A percentile compares a stretch with the other conserved stretches of the same genome.
These are phyloP conservation scores for Phalacrocorax pelagicus DNA, from an alignment of 2,113 vertebrate species.

Conservation along the genomic window DNA sequence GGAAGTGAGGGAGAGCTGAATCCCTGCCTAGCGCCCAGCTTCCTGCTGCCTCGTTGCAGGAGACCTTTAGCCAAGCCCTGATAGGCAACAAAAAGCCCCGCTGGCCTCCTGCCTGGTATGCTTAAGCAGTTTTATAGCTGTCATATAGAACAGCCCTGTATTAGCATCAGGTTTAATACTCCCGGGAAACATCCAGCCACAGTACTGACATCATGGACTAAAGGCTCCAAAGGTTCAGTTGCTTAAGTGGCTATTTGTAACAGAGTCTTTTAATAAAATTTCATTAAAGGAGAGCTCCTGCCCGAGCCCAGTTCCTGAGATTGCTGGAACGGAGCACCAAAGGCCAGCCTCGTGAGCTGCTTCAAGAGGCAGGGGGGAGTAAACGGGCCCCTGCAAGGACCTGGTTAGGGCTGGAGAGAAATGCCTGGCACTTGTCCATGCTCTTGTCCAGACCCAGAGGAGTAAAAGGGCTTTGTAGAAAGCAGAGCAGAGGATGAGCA, in stretches of 20 bases:
- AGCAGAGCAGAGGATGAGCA: not conserved
- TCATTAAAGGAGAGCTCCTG: conserved; percentile 53
- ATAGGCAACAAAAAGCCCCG: conserved; percentile 25
- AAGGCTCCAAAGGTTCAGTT: conserved; percentile 53
- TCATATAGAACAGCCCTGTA: conserved; percentile 50
- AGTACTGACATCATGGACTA: conserved; percentile 52
- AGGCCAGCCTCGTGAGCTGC: not conserved
- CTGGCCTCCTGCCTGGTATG: conserved; percentile 41
- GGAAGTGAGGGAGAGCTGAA: not conserved
- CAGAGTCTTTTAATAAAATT: conserved; percentile 61
- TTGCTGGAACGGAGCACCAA: not conserved
- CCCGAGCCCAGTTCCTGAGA: not conserved
- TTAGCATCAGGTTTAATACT: conserved; percentile 51
- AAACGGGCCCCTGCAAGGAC: not conserved
- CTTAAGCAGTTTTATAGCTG: conserved; percentile 57
- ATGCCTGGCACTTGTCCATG: not conserved
- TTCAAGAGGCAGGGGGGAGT: not conserved
- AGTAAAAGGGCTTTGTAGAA: not conserved
- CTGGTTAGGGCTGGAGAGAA: not conserved
- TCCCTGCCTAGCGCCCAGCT: not conserved
- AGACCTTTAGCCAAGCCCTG: conserved; percentile 25
- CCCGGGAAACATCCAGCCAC: conserved; percentile 49
- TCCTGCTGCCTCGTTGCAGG: not conserved
- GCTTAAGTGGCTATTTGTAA: conserved; percentile 64
- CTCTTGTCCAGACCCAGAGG: not conserved